Evolutionary conservation across 2,888 invertebrate genomes (phyloP).

Genomic region (Trissolcus japonicus): DNA sequence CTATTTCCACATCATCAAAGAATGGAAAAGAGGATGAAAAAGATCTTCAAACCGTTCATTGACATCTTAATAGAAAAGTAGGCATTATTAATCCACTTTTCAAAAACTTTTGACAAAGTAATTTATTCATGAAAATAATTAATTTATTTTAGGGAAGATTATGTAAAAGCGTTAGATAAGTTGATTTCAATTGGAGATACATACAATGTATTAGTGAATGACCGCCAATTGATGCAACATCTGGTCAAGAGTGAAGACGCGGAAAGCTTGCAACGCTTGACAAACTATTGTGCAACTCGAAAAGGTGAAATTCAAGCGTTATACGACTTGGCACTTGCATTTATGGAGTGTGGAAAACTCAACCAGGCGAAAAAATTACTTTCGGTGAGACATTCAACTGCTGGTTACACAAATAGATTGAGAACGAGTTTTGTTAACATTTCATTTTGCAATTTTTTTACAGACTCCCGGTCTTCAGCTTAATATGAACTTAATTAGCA

Average conservation of each 20-base stretch:
- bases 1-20: not conserved
- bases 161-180: slow-evolving; percentile 82
- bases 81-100: not conserved
- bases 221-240: slow-evolving; percentile 84
- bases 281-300: slow-evolving; percentile 86
- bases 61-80: not conserved
- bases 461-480: slow-evolving; percentile 86
- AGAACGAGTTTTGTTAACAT: not conserved
- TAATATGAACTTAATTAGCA: slow-evolving; percentile 69
- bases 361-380: slow-evolving; percentile 89
- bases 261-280: slow-evolving; percentile 86
- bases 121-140: not conserved
- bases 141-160: slow-evolving; percentile 79
- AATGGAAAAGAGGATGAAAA: not conserved
- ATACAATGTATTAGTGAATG: slow-evolving; percentile 85
- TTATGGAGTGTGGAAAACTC: slow-evolving; percentile 87
- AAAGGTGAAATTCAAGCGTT: slow-evolving; percentile 91
- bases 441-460: slow-evolving; percentile 2
- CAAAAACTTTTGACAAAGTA: not conserved
- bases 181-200: slow-evolving; percentile 84
- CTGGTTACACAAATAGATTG: not conserved
- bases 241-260: slow-evolving; percentile 87
- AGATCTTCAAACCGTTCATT: not conserved
- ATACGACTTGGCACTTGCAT: slow-evolving; percentile 88
- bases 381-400: slow-evolving; percentile 77